Percentiles rank a stretch among this genome's conserved stretches.
Conservation (phyloP, 2,113 vertebrate species). For the Helogale parvula region DNA sequence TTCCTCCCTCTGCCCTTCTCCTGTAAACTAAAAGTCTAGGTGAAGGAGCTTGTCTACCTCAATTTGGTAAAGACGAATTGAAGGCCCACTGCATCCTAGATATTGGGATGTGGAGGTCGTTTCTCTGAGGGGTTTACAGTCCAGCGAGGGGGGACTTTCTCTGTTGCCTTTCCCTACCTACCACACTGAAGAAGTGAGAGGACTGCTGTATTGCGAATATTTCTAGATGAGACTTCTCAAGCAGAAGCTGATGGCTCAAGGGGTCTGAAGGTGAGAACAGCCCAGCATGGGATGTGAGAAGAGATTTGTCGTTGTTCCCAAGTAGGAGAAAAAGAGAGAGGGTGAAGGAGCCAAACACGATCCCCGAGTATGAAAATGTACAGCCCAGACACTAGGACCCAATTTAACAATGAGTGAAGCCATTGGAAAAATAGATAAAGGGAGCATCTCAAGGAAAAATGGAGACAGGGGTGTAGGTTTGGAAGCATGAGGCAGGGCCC, state of each 20-base stretch:
- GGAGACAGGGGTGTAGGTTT: background rate
- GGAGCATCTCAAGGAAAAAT: background rate
- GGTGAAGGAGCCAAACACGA: background rate
- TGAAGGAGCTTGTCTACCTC: background rate
- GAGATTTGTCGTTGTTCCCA: background rate
- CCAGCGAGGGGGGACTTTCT: too few species aligned
- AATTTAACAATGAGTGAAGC: background rate
- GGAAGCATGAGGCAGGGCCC: background rate
- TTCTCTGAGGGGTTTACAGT: background rate
- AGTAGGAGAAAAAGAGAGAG: background rate
- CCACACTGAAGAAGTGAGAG: background rate
- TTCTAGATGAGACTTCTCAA: background rate
- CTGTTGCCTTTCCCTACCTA: background rate
- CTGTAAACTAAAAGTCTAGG: conserved; percentile 13
- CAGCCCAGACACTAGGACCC: background rate
- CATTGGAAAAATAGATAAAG: too few species aligned
- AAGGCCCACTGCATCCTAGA: background rate
- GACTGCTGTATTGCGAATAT: too few species aligned
- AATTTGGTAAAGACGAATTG: background rate
- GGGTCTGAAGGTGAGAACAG: background rate
- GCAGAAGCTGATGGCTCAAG: background rate
- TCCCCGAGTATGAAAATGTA: background rate
- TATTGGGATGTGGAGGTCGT: background rate
- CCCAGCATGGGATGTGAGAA: too few species aligned
- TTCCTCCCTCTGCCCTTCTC: background rate